These are phyloP conservation scores for Synanthedon formicaeformis DNA, from an alignment of 2,888 invertebrate species.

Conservation along the genomic window DNA sequence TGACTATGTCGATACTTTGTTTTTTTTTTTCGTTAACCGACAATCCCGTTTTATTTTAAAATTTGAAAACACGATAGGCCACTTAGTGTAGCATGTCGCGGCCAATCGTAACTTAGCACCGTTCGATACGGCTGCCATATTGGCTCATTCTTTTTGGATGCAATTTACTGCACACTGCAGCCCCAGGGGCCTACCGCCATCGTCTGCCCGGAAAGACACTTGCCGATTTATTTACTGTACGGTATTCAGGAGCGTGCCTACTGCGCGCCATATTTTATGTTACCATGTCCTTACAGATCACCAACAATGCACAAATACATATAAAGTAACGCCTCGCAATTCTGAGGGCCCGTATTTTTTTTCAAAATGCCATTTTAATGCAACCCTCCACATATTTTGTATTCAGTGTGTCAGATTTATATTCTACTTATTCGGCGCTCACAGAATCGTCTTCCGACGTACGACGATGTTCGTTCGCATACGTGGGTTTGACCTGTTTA, in stretches of 20 bases:
- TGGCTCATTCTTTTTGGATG: conserved; percentile 57
- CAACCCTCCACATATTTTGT: conserved; percentile 16
- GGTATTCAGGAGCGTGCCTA: conserved; percentile 56
- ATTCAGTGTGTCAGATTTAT: conserved; percentile 36
- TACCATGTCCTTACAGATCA: conserved; percentile 38
- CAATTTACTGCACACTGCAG: conserved; percentile 53
- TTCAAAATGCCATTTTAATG: conserved; percentile 44
- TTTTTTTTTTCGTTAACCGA: conserved; percentile 4
- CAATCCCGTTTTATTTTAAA: conserved; percentile 41
- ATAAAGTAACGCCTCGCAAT: conserved; percentile 51
- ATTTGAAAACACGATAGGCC: conserved; percentile 64
- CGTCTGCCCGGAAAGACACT: conserved; percentile 45
- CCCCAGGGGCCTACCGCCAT: conserved; percentile 39
- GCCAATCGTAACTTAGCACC: conserved; percentile 54
- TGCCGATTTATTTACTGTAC: conserved; percentile 48
- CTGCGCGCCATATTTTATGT: conserved; percentile 57
- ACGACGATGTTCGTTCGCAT: neutral
- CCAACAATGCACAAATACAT: conserved; percentile 59
- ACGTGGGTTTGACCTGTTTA: neutral
- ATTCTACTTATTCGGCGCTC: conserved; percentile 17
- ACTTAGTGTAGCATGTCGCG: conserved; percentile 59
- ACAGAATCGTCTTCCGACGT: conserved; percentile 5
- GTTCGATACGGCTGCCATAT: conserved; percentile 59
- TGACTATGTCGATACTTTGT: conserved; percentile 14
- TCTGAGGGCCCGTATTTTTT: conserved; percentile 49